Percentiles rank a stretch among this genome's conserved stretches.
Conservation (phyloP, 2,797 vertebrate species). For the Natrix natrix region DNA sequence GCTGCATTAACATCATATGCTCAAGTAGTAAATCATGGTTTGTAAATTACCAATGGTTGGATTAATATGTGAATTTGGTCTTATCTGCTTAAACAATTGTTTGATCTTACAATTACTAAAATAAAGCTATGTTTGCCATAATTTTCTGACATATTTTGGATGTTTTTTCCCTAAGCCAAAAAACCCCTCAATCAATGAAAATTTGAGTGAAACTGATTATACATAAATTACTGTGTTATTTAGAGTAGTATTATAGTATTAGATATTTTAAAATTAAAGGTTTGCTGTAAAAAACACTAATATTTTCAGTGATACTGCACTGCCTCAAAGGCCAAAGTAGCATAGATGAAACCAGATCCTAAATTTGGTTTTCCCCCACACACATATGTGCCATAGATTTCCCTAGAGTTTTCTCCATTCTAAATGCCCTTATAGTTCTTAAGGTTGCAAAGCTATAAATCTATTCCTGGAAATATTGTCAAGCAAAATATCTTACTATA, state of each 20-base stretch:
- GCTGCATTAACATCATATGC: neutral
- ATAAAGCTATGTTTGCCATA: constrained; percentile 20
- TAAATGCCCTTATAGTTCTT: neutral
- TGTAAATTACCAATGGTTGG: neutral
- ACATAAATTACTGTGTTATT: neutral
- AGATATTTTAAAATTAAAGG: neutral
- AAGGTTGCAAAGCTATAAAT: neutral
- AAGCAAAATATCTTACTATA: neutral
- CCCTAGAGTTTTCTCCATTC: neutral
- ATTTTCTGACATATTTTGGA: neutral
- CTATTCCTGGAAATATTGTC: neutral
- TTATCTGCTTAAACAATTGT: constrained; percentile 48
- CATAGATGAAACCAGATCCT: neutral
- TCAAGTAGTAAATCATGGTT: neutral
- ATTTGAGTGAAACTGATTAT: neutral
- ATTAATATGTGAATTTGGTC: neutral
- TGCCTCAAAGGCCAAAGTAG: neutral
- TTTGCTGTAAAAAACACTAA: neutral
- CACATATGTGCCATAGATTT: neutral
- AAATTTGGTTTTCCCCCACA: neutral
- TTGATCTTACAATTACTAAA: constrained; percentile 33
- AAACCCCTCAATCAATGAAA: neutral
- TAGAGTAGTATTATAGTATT: neutral
- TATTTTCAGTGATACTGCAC: neutral
- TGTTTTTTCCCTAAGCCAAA: neutral